Percentiles rank a stretch among this genome's conserved stretches.
phyloP scores from a whole-genome alignment of 92 coral and sea anemone genomes.

The Desmophyllum pertusum region DNA sequence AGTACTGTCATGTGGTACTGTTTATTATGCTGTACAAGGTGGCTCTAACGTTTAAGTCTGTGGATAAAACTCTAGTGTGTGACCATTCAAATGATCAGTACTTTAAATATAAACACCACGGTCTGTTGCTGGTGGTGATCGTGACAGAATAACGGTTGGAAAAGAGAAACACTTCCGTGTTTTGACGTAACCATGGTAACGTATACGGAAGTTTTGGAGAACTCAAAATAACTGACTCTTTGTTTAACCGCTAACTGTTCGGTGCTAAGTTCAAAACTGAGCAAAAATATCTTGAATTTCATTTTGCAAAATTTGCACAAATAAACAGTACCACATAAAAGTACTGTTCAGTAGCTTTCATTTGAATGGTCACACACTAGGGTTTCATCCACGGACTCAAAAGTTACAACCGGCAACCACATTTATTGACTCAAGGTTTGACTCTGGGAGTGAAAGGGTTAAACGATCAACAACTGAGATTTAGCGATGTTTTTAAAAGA shows the following conservation, averaged over 20 bases:
- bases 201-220: background rate
- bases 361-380: no score
- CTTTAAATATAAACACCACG: background rate
- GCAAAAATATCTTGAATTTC: no score
- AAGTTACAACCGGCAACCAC: no score
- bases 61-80: background rate
- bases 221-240: background rate
- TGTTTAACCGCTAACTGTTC: no score
- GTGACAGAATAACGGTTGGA: background rate
- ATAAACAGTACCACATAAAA: no score
- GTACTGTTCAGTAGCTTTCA: no score
- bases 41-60: background rate
- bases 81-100: background rate
- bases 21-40: background rate
- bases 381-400: no score
- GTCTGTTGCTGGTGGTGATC: background rate
- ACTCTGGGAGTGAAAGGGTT: no score
- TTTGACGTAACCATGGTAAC: conserved; percentile 1
- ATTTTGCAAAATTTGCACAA: no score
- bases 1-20: background rate
- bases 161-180: background rate
- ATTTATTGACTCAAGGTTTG: no score
- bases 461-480: conserved; percentile 5
- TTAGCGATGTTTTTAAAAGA: background rate
- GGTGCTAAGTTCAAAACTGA: no score